Evolutionary conservation across 2,888 invertebrate genomes (phyloP).

Genomic region (Perizoma flavofasciatum): DNA sequence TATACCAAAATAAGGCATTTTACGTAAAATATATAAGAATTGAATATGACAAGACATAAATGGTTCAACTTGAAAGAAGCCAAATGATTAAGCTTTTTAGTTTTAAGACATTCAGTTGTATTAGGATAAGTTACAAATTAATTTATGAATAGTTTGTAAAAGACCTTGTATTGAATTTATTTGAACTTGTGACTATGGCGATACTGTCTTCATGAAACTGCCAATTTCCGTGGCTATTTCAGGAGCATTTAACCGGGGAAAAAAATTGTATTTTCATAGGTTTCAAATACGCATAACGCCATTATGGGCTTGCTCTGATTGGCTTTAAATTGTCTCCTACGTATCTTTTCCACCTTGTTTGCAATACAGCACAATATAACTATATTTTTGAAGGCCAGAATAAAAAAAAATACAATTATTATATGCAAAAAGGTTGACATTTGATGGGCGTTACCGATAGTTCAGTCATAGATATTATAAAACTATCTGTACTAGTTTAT

Average conservation of each 20-base stretch:
- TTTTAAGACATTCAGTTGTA: slow-evolving; percentile 52
- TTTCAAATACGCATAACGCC: neutral
- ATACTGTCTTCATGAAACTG: neutral
- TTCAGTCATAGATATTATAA: too few relatives aligned
- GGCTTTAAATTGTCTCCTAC: too few relatives aligned
- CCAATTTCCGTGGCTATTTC: neutral
- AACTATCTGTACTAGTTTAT: too few relatives aligned
- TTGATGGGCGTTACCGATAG: too few relatives aligned
- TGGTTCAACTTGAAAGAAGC: slow-evolving; percentile 84
- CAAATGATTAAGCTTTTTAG: slow-evolving; percentile 80
- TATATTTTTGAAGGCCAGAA: too few relatives aligned
- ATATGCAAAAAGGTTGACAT: too few relatives aligned
- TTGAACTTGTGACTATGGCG: slow-evolving; percentile 23
- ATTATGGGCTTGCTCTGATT: too few relatives aligned
- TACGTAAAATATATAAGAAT: slow-evolving; percentile 45
- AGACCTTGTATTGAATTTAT: slow-evolving; percentile 21
- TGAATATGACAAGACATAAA: slow-evolving; percentile 77
- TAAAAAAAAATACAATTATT: too few relatives aligned
- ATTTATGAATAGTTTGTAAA: slow-evolving; percentile 36
- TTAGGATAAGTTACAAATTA: slow-evolving; percentile 42
- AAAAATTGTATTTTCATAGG: neutral
- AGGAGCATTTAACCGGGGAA: neutral
- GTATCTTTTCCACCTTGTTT: too few relatives aligned
- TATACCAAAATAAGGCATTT: slow-evolving; percentile 79
- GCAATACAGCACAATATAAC: too few relatives aligned